Conservation (phyloP, 2,888 invertebrate genomes). For the Diarsia rubi region DNA sequence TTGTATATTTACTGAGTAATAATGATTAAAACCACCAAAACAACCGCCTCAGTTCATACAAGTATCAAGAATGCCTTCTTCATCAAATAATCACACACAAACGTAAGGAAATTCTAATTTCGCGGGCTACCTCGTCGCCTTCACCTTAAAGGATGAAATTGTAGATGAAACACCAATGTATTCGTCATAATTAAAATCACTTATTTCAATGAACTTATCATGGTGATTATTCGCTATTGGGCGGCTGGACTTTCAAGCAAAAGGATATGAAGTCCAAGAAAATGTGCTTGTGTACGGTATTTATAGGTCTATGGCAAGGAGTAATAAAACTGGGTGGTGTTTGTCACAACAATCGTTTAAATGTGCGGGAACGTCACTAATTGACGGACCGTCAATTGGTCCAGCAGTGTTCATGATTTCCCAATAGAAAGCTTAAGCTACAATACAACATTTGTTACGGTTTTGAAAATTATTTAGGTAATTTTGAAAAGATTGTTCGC, state of each 20-base stretch:
- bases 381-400: constrained; percentile 71
- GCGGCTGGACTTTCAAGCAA: background rate
- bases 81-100: no score
- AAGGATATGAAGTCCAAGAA: background rate
- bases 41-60: no score
- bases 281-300: constrained; percentile 55
- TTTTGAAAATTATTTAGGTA: background rate
- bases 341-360: constrained; percentile 76
- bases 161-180: background rate
- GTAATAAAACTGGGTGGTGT: constrained; percentile 69
- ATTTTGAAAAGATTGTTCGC: background rate
- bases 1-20: no score
- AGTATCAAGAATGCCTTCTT: no score
- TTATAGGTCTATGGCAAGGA: constrained; percentile 65
- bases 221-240: background rate
- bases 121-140: no score
- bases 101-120: no score
- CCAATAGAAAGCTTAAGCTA: constrained; percentile 37
- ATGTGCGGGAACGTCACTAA: constrained; percentile 77
- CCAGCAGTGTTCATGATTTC: constrained; percentile 61
- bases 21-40: no score
- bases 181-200: background rate
- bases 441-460: constrained; percentile 5
- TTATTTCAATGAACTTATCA: background rate
- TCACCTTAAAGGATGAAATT: no score